Evolutionary conservation across 2,888 invertebrate species (phyloP).

Genomic region (Augochlorella aurata): DNA sequence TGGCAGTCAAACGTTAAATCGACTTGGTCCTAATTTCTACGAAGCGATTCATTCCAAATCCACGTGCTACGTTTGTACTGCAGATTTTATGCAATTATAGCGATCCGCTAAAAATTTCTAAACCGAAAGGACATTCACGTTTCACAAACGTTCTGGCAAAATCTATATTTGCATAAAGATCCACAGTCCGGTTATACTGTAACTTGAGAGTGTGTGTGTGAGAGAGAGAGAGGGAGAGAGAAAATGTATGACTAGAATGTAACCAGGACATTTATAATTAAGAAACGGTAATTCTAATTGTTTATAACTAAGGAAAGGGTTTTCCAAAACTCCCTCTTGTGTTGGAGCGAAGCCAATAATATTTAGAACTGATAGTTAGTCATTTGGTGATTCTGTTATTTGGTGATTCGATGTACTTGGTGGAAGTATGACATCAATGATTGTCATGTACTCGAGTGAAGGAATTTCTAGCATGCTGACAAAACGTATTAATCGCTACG

Average conservation of each 20-base stretch:
- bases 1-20: not conserved
- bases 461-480: too few species aligned
- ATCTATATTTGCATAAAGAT: not conserved
- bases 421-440: too few species aligned
- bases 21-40: not conserved
- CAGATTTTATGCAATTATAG: not conserved
- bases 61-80: not conserved
- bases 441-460: too few species aligned
- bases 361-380: conserved; percentile 14
- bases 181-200: not conserved
- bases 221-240: too few species aligned
- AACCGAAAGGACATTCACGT: not conserved
- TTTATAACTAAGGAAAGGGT: not conserved
- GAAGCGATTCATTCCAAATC: not conserved
- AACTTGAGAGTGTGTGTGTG: not conserved
- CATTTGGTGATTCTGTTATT: conserved; percentile 38
- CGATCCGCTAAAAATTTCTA: not conserved
- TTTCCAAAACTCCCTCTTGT: not conserved
- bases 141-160: not conserved
- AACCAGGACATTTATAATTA: conserved; percentile 18
- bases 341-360: conserved; percentile 22
- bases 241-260: conserved; percentile 1
- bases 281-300: not conserved
- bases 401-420: conserved; percentile 2
- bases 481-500: too few species aligned